Base-by-base conservation (phyloP, 2,113 vertebrate genomes). In the Mola mola region DNA sequence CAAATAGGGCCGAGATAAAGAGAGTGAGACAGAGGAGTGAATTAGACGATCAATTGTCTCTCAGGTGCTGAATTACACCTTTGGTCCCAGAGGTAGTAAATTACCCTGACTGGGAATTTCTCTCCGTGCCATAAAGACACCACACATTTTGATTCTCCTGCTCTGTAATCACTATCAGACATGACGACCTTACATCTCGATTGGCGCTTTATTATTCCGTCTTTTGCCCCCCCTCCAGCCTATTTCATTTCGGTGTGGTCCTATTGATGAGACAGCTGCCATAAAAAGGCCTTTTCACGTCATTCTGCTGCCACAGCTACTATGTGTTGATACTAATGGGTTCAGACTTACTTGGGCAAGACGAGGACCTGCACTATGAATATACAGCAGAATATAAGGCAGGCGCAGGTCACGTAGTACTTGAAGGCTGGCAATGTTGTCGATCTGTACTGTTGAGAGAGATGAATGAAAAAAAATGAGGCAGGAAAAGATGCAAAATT, bases 381-480 rank as follows among this genome's bases (percentile, higher is more conserved):
- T 88, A 98, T 96, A 81, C 97, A 96, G 94, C 94, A 94, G 91
- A 98, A 96, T 80, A 98, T 98, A 79, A 98, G 93, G 72, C 94
- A 98, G 47, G 97, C 96, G 16, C 97, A 98, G 57, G 96, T 96
- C 83, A 98, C 93, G 2, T 98, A 98, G 74, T 97, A 98, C 87
- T 98, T 98, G 92, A 98, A 98, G 3, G 95, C 94, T 4, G 97
- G 97, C 67, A 98, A 86, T 0, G 95, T 94, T 0, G 95, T 98
- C 69, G 94, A 94, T 90, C 96, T 92, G 83, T 98, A 98, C 97
- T 98, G 78, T 73, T 85, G 75, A 74, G 67, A 79, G 51, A 60
- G 43, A 43, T 58, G 1, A 41, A 29, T 31, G 19, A 2, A 28
- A 29, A 15, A 50, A 4, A 17, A n/a, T 15, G 10, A 47, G 16